Conservation (phyloP, 2,888 invertebrate genomes). For the Altica lythri region DNA sequence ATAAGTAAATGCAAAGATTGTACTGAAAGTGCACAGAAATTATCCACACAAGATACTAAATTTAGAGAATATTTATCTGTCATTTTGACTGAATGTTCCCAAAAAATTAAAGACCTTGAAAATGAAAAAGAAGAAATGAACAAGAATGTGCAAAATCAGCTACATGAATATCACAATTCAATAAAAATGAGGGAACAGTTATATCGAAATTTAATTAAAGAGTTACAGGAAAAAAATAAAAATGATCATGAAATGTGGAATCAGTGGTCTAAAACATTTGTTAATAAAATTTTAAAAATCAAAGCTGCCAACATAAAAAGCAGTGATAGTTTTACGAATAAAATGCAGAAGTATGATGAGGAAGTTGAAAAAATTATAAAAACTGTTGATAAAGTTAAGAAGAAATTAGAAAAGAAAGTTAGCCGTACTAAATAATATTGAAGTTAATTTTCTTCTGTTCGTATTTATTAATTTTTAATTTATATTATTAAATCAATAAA, state of each 20-base stretch:
- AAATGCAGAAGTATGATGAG: slow-evolving; percentile 37
- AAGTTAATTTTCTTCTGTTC: too few species aligned
- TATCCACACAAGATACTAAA: slow-evolving; percentile 42
- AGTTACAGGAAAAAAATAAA: slow-evolving; percentile 35
- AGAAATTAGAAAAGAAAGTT: slow-evolving; percentile 2
- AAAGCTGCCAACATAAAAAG: slow-evolving; percentile 40
- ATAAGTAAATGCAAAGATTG: slow-evolving; percentile 39
- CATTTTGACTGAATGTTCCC: slow-evolving; percentile 43
- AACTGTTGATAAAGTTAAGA: slow-evolving; percentile 28
- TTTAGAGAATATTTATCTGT: slow-evolving; percentile 43
- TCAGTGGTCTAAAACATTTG: slow-evolving; percentile 37
- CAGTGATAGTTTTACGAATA: slow-evolving; percentile 35
- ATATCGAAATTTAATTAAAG: slow-evolving; percentile 32
- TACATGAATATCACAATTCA: slow-evolving; percentile 31
- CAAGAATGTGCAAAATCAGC: slow-evolving; percentile 34
- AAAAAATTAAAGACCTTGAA: slow-evolving; percentile 42
- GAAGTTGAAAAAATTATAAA: slow-evolving; percentile 36
- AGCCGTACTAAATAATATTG: background rate
- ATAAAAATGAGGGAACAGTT: slow-evolving; percentile 28
- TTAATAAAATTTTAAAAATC: slow-evolving; percentile 40
- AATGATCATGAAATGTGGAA: slow-evolving; percentile 38
- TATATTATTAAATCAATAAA: too few species aligned
- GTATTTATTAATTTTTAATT: too few species aligned
- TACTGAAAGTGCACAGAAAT: slow-evolving; percentile 42
- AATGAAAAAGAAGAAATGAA: slow-evolving; percentile 38